A percentile compares a stretch with the other conserved stretches of the same genome.
Evolutionary conservation across 2,113 vertebrate species (phyloP).

Genomic region (Solenodon paradoxus): DNA sequence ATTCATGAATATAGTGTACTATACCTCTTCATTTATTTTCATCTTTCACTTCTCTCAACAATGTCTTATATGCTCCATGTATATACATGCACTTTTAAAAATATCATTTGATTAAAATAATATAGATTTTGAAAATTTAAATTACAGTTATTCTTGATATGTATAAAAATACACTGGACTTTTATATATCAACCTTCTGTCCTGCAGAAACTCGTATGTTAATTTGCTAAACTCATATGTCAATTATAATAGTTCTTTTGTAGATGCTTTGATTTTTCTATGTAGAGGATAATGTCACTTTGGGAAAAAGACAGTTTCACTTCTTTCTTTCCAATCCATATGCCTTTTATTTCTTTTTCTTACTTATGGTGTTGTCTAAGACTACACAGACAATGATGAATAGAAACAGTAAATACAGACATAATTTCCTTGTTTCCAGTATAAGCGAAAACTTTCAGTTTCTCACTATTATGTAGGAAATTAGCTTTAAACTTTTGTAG

Average conservation of each 20-base stretch:
- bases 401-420: not conserved
- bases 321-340: not conserved
- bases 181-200: not conserved
- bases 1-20: not conserved
- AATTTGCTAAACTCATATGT: not conserved
- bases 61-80: not conserved
- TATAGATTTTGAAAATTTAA: not conserved
- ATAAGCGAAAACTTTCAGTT: not conserved
- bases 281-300: not conserved
- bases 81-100: not conserved
- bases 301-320: not conserved
- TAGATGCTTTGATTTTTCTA: not conserved
- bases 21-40: not conserved
- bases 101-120: accelerated
- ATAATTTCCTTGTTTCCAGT: not conserved
- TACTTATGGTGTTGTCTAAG: not conserved
- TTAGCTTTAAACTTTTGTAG: not conserved
- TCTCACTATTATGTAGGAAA: not conserved
- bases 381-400: not conserved
- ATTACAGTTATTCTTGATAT: not conserved
- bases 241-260: not conserved
- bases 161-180: not conserved
- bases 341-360: not conserved
- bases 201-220: too few species aligned
- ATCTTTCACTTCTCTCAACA: not conserved